Evolutionary conservation across 1,140 invertebrate genomes (phyloP).

Genomic region (Platyscapa corneri): DNA sequence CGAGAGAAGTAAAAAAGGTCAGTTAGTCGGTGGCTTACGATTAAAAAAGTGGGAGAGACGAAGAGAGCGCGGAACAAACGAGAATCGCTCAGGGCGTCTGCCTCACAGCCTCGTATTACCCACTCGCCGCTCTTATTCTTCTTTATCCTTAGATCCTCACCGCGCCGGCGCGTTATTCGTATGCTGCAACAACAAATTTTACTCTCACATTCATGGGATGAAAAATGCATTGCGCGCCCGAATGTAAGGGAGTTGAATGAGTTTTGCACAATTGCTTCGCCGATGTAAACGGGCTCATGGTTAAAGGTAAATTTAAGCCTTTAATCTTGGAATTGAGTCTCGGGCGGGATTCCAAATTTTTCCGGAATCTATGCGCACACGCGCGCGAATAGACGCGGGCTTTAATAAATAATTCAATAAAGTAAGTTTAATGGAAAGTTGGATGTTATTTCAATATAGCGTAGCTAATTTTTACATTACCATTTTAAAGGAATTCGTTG

Average conservation of each 20-base stretch:
- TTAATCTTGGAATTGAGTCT: conserved; percentile 46
- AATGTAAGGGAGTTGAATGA: neutral
- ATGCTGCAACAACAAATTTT: neutral
- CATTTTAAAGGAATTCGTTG: too few species aligned
- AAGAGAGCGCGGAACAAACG: conserved; percentile 60
- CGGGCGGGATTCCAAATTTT: conserved; percentile 43
- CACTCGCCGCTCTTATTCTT: conserved; percentile 47
- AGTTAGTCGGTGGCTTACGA: neutral
- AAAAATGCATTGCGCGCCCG: neutral
- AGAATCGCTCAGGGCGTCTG: conserved; percentile 58
- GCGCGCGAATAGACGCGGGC: neutral
- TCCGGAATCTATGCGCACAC: neutral
- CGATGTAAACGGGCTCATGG: neutral
- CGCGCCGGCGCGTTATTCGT: too few species aligned
- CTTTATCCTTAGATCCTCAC: too few species aligned
- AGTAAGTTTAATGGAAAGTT: neutral
- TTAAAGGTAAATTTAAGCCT: conserved; percentile 26
- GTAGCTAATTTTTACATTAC: too few species aligned
- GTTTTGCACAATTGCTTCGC: neutral
- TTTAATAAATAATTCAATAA: neutral
- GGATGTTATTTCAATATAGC: neutral
- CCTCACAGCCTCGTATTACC: conserved; percentile 54
- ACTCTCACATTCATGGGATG: neutral
- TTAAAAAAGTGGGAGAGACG: conserved; percentile 55
- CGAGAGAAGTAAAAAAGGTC: neutral